Evolutionary conservation across 2,797 vertebrate genomes (phyloP).

Genomic region (Cuniculus paca): DNA sequence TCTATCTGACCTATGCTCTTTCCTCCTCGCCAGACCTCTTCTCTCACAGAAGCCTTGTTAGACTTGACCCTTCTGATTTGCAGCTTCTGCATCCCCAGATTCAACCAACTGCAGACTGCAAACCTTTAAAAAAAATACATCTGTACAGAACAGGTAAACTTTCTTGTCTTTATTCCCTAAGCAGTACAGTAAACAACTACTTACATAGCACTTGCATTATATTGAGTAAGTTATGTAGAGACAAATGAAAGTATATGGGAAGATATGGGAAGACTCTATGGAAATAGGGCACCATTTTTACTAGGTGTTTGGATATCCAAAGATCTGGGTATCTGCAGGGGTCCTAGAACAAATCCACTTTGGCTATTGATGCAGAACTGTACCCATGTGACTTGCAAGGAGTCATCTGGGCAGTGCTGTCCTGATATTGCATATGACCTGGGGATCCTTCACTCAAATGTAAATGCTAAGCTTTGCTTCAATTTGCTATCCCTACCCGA

Average conservation of each 20-base stretch:
- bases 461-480: background rate
- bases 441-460: background rate
- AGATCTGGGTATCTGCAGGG: background rate
- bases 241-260: background rate
- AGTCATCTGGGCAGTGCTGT: background rate
- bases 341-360: no score
- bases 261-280: background rate
- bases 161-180: background rate
- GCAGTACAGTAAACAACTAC: background rate
- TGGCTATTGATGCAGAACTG: background rate
- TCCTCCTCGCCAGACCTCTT: background rate
- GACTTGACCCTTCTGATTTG: fast-evolving
- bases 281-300: background rate
- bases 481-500: background rate
- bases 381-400: background rate
- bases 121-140: background rate
- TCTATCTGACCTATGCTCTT: background rate
- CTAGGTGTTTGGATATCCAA: background rate
- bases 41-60: background rate
- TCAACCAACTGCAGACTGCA: background rate
- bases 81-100: background rate
- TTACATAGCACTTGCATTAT: background rate
- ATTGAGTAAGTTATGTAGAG: background rate
- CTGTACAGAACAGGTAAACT: background rate
- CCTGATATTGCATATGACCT: no score